Evolutionary conservation across 2,797 vertebrate genomes (phyloP), one percentile per base, ranked within the genome.

Genomic region (Peromyscus eremicus): DNA sequence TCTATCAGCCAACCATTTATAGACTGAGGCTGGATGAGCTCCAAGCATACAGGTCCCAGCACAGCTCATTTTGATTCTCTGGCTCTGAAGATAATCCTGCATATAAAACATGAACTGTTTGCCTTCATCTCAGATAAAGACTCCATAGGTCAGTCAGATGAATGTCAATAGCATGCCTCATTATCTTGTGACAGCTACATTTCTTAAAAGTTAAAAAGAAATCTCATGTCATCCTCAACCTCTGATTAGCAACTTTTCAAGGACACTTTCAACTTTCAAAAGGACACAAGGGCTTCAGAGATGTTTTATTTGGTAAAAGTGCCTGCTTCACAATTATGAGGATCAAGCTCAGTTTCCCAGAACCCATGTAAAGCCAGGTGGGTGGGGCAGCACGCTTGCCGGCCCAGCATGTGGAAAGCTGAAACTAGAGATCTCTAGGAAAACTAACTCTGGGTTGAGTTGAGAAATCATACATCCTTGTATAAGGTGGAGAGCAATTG

Each of bases 51-150:
- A 90, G 96, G 10, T 52, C 4, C 29, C 32, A 82, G 14, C 12
- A 17, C 0, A 73, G 93, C 85, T 96, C 70, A 64, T 97, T 92
- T 21, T 34, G 11, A 89, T 64, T 96, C 40, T 70, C 77, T 90
- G 75, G 16, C 57, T 76, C 23, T 80, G 3, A 91, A 79, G 92
- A 97, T 94, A 95, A 37, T 34, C 27, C 23, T 97, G 60, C 46
- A 95, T 37, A 25, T 95, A 97, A 29, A 95, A 95, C 55, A 96
- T 92, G 25, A 79, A 81, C 60, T 76, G 37, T 89, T 92, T 97
- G 88, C 40, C 32, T 92, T 94, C 23, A 66, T 55, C 60, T 92
- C 49, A 80, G 37, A 85, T 89, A 89, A 83, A 73, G 84, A 83
- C 66, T 89, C 16, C 40, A 1, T 68, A 82, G 43, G 64, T 96